Conservation (phyloP, 2,113 vertebrate species). For the Channa maculata region DNA sequence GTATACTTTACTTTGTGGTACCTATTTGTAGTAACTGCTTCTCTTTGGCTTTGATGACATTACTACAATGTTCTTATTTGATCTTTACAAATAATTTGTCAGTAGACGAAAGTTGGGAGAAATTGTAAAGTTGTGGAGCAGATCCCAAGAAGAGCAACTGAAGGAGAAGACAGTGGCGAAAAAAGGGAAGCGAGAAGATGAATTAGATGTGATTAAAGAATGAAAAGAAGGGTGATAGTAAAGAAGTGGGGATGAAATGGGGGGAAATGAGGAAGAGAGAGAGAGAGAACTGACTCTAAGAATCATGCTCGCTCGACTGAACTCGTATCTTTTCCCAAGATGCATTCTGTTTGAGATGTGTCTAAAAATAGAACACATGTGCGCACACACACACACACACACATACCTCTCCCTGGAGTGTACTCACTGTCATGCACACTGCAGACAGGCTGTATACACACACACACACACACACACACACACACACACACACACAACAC, state of each 20-base stretch:
- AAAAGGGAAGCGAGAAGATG: background rate
- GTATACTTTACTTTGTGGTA: background rate
- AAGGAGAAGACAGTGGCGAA: background rate
- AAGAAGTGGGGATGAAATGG: background rate
- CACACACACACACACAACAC: constrained; percentile 58
- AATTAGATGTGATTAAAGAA: background rate
- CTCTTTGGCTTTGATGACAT: constrained; percentile 6
- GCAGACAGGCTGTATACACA: constrained; percentile 56
- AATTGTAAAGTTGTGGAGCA: background rate
- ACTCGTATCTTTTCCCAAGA: constrained; percentile 74
- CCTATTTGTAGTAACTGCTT: background rate
- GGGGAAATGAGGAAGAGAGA: background rate
- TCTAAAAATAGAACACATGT: constrained; percentile 70
- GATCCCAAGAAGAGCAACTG: background rate
- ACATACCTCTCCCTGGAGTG: constrained; percentile 62
- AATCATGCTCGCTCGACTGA: constrained; percentile 67
- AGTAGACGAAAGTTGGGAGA: constrained; percentile 1
- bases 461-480: constrained; percentile 46
- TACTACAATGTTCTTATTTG: background rate
- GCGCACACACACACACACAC: constrained; percentile 23
- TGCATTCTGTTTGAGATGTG: constrained; percentile 70
- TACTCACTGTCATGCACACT: constrained; percentile 62
- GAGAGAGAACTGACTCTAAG: constrained; percentile 45
- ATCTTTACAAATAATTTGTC: constrained; percentile 3
- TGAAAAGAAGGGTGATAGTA: constrained; percentile 6